Percentiles rank a stretch among this genome's conserved stretches.
These are phyloP conservation scores for Petrocephalus zakoni DNA, from an alignment of 2,113 vertebrate genomes.

Conservation along the genomic window DNA sequence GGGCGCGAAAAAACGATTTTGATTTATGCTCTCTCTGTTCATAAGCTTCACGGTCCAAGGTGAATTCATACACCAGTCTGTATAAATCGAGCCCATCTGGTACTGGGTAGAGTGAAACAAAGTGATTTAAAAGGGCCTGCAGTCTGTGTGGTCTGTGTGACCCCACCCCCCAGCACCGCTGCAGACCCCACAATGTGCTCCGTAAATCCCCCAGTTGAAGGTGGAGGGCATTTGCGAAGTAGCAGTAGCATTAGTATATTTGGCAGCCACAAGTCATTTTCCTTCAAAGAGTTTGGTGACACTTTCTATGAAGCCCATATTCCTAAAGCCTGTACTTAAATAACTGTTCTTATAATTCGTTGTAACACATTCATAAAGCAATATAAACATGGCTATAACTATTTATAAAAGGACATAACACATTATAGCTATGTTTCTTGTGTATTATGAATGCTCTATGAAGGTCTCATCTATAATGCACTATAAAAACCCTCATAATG, in stretches of 20 bases:
- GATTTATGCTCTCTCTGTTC: conserved; percentile 5
- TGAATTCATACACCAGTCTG: neutral
- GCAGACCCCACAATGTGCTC: neutral
- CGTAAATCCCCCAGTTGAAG: neutral
- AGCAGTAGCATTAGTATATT: neutral
- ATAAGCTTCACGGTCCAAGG: neutral
- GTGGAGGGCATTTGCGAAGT: neutral
- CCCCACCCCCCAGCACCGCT: neutral
- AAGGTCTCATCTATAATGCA: too few relatives aligned
- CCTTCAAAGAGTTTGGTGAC: neutral
- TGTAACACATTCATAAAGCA: too few relatives aligned
- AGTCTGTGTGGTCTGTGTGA: neutral
- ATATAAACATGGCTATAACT: too few relatives aligned
- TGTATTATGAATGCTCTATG: too few relatives aligned
- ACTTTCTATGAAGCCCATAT: too few relatives aligned
- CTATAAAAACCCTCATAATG: too few relatives aligned
- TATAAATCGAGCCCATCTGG: conserved; percentile 13
- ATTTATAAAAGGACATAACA: too few relatives aligned
- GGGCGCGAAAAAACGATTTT: neutral
- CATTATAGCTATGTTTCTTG: too few relatives aligned
- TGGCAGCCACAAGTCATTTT: neutral
- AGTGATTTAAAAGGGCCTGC: neutral
- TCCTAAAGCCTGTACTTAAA: too few relatives aligned
- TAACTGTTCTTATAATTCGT: too few relatives aligned
- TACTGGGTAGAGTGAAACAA: neutral